These are phyloP conservation scores for Penaeus vannamei DNA, from an alignment of 1,140 invertebrate genomes.

Conservation along the genomic window DNA sequence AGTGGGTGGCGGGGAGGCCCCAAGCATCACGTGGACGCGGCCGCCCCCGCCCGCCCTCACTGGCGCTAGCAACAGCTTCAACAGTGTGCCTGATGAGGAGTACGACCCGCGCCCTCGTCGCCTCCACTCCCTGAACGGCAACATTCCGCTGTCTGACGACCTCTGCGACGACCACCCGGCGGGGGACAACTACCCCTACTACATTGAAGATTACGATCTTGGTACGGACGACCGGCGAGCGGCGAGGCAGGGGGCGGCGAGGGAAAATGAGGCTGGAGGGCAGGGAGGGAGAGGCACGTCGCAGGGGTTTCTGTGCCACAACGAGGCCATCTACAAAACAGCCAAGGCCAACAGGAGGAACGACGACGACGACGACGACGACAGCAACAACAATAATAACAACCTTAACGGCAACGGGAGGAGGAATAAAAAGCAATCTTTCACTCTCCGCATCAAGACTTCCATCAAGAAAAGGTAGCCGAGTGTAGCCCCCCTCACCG, in stretches of 20 bases:
- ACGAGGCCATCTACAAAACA: constrained; percentile 25
- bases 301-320: background rate
- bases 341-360: background rate
- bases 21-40: too few species aligned
- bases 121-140: too few species aligned
- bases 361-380: too few species aligned
- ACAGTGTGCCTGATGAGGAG: too few species aligned
- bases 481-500: background rate
- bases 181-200: background rate
- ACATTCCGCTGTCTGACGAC: background rate
- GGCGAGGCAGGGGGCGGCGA: background rate
- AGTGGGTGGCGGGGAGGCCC: background rate
- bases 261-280: background rate
- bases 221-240: background rate
- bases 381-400: too few species aligned
- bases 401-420: too few species aligned
- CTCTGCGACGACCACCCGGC: background rate
- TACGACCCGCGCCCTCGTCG: too few species aligned
- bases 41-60: too few species aligned
- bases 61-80: too few species aligned
- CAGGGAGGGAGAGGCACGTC: background rate
- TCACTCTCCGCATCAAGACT: constrained; percentile 43
- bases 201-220: background rate
- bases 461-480: constrained; percentile 46
- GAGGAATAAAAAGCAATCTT: constrained; percentile 39